Conservation (phyloP, 1,140 invertebrate species). For the Platyscapa corneri region DNA sequence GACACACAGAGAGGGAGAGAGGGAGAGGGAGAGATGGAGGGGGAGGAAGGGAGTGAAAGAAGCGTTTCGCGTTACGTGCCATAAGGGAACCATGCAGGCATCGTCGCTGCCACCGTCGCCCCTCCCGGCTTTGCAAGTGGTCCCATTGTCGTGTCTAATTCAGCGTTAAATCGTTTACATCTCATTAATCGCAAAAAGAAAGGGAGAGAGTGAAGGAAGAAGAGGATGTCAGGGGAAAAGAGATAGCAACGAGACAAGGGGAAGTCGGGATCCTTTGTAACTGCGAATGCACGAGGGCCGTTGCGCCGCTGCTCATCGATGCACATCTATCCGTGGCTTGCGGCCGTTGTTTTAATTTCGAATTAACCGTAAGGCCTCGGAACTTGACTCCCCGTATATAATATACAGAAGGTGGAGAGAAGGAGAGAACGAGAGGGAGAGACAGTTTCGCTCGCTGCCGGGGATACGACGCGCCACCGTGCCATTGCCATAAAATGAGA, state of each 20-base stretch:
- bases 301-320: constrained; percentile 67
- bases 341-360: constrained; percentile 67
- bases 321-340: constrained; percentile 66
- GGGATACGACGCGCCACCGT: background rate
- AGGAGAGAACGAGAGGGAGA: background rate
- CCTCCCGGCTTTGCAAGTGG: constrained; percentile 50
- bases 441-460: background rate
- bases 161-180: constrained; percentile 75
- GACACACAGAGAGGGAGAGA: no score
- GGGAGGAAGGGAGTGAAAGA: background rate
- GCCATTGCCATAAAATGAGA: constrained; percentile 6
- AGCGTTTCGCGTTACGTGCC: constrained; percentile 26
- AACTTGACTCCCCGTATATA: background rate
- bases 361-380: constrained; percentile 59
- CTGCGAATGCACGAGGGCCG: constrained; percentile 54
- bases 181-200: constrained; percentile 70
- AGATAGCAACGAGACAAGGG: no score
- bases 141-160: constrained; percentile 74
- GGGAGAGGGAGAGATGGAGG: constrained; percentile 2
- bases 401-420: background rate
- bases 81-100: background rate
- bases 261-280: background rate
- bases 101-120: background rate
- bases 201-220: background rate
- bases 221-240: no score